These are phyloP conservation scores for Lepidurus arcticus DNA, from an alignment of 1,140 invertebrate genomes.

Conservation along the genomic window DNA sequence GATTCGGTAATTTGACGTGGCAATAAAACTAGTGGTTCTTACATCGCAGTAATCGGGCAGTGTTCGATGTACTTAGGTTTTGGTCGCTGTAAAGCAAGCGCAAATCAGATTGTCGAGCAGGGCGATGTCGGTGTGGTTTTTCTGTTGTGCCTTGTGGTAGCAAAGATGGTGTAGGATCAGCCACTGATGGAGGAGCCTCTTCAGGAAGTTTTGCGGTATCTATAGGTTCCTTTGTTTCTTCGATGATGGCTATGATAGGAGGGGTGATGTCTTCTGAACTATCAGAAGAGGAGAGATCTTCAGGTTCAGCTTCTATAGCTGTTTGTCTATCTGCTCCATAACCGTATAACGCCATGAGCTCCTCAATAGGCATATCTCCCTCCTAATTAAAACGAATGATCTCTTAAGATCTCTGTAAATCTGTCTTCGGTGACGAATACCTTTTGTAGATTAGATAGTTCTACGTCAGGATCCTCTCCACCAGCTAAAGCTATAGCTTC, in stretches of 20 bases:
- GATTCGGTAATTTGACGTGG: no score
- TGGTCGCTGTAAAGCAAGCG: constrained; percentile 30
- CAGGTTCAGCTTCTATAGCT: not conserved
- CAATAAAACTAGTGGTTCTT: not conserved
- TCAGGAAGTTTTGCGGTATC: constrained; percentile 32
- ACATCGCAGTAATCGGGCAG: constrained; percentile 18
- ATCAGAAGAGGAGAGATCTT: not conserved
- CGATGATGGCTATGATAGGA: not conserved
- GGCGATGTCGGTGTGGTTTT: constrained; percentile 24
- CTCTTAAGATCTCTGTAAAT: not conserved
- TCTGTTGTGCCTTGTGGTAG: constrained; percentile 41
- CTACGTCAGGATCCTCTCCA: constrained; percentile 75
- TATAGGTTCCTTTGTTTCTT: constrained; percentile 33
- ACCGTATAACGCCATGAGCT: constrained; percentile 81
- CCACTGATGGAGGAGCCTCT: constrained; percentile 46
- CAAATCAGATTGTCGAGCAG: constrained; percentile 25
- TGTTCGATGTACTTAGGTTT: not conserved
- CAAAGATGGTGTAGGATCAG: constrained; percentile 50
- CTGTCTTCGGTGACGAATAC: constrained; percentile 47
- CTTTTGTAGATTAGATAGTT: constrained; percentile 78
- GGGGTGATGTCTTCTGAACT: constrained; percentile 16
- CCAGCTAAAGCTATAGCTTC: constrained; percentile 86
- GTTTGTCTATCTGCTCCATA: constrained; percentile 45
- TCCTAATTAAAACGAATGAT: constrained; percentile 42
- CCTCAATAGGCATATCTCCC: constrained; percentile 89